phyloP scores from a whole-genome alignment of 2,888 invertebrate genomes.

The Lissonota sp. region DNA sequence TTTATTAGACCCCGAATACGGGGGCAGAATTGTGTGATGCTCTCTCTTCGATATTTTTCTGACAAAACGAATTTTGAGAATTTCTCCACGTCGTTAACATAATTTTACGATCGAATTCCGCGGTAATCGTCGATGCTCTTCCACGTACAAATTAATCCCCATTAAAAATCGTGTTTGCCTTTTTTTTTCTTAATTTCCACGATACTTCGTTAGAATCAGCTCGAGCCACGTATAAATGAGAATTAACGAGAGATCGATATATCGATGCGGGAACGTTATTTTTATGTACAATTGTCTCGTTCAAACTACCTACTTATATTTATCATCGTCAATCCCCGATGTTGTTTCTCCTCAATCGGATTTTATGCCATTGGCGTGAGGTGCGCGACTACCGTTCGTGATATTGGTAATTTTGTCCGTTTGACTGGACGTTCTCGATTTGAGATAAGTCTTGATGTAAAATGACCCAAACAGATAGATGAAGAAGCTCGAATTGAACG shows the following conservation, averaged over 20 bases:
- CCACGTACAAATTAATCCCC: too few relatives aligned
- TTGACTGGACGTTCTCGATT: slow-evolving; percentile 31
- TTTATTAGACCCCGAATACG: not conserved
- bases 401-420: slow-evolving; percentile 21
- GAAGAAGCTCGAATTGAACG: slow-evolving; percentile 89
- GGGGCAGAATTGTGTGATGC: too few relatives aligned
- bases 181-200: not conserved
- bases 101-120: too few relatives aligned
- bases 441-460: slow-evolving; percentile 88
- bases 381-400: slow-evolving; percentile 1
- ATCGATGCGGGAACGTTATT: slow-evolving; percentile 10
- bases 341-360: slow-evolving; percentile 52
- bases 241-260: slow-evolving; percentile 22
- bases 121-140: not conserved
- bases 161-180: too few relatives aligned
- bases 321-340: not conserved
- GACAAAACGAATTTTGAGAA: too few relatives aligned
- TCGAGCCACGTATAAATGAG: not conserved
- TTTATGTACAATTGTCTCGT: slow-evolving; percentile 3
- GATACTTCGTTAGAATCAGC: not conserved
- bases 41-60: too few relatives aligned
- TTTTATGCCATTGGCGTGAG: slow-evolving; percentile 43
- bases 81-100: too few relatives aligned
- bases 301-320: slow-evolving; percentile 7
- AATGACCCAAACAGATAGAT: slow-evolving; percentile 92